phyloP scores from a whole-genome alignment of 35 echinoderm and acorn worm species.

The Antedon bifida region DNA sequence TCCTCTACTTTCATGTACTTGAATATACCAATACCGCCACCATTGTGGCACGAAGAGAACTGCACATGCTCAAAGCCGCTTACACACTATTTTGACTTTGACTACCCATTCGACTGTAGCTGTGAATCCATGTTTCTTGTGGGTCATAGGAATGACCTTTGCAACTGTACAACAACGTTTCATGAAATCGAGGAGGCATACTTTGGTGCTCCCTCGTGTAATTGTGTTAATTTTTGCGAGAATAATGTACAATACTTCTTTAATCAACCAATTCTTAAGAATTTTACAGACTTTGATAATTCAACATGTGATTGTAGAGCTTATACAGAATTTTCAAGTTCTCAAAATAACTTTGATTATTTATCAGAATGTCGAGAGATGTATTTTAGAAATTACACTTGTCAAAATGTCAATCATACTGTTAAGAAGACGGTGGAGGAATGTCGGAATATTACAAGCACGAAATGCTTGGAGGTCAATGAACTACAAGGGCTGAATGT shows the following conservation, averaged over 20 bases:
- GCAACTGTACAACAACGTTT: conserved; percentile 44
- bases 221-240: conserved; percentile 51
- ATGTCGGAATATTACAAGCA: not conserved
- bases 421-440: not conserved
- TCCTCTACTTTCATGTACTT: conserved; percentile 50
- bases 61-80: conserved; percentile 40
- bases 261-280: conserved; percentile 16
- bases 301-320: conserved; percentile 28
- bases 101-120: conserved; percentile 8
- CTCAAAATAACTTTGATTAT: conserved; percentile 6
- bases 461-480: not conserved
- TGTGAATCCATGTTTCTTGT: conserved; percentile 25
- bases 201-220: conserved; percentile 7
- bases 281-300: conserved; percentile 15
- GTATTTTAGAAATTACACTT: conserved; percentile 23
- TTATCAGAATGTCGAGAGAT: conserved; percentile 13
- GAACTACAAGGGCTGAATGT: not conserved
- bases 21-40: conserved; percentile 26
- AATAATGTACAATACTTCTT: conserved; percentile 28
- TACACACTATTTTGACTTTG: not conserved
- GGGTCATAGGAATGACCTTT: conserved; percentile 14
- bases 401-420: not conserved
- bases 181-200: conserved; percentile 6
- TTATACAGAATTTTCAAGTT: not conserved
- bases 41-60: conserved; percentile 35